Evolutionary conservation across 2,797 vertebrate genomes (phyloP), one percentile per base, ranked within the genome.

Genomic region (Scolopax bukidnonensis): DNA sequence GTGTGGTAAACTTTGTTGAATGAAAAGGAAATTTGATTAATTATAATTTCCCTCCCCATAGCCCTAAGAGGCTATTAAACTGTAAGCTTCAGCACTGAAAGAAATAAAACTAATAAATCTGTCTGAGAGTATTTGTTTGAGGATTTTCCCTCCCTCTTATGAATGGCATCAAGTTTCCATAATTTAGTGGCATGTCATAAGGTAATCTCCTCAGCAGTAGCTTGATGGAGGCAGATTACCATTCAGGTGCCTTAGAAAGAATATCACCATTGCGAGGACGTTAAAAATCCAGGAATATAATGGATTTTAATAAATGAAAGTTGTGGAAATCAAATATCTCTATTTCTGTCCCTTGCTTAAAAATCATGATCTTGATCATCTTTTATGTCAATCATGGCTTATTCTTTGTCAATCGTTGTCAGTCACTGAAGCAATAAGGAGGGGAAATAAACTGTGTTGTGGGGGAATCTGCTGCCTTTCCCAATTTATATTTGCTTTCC

Each of bases 31-130:
- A 87, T 61, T 45, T 80, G 12, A 64, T 85, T 20, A 67, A n/a
- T 47, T 92, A 30, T 45, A 48, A 79, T 74, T 53, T 79, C 28
- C 14, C 32, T 89, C 12, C 6, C 4, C 10, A 9, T 45, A 89
- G 54, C 23, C 61, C 11, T 24, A 56, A 36, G 70, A 91, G 60
- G 41, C 15, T 75, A 76, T 69, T 84, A 75, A 63, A 17, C 32
- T 59, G 16, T 56, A 59, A 69, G 16, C 50, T 91, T 83, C 57
- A 71, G 13, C 32, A 36, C 16, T 63, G 10, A 70, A 84, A 78
- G 27, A 91, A 95, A 84, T 82, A 67, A 51, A 94, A 86, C 15
- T 40, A 94, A 76, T 80, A 92, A 81, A 88, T 89, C 70, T 65
- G 6, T 54, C n/a, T 63, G 18, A 59, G 8, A 45, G 1, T 78